Conservation (phyloP, 2,888 invertebrate species). For the Gisinianus flammeolus region DNA sequence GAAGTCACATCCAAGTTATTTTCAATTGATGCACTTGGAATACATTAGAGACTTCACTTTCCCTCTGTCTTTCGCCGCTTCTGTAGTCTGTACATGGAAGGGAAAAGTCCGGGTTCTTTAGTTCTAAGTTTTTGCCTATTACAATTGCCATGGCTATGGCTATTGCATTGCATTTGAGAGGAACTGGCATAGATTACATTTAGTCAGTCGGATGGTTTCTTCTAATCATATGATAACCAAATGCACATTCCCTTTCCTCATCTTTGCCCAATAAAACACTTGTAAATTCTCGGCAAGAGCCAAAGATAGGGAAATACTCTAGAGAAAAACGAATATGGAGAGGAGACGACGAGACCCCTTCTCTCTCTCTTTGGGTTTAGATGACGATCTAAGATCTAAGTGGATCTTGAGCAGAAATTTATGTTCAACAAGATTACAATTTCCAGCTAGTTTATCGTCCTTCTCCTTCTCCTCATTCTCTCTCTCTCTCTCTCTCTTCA, state of each 20-base stretch:
- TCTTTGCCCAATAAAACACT: neutral
- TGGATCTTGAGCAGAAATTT: conserved; percentile 32
- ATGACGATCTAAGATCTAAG: conserved; percentile 19
- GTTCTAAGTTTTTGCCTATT: no score
- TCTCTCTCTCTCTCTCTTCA: neutral
- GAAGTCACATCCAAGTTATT: conserved; percentile 21
- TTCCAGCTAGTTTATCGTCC: conserved; percentile 15
- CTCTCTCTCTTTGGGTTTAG: neutral
- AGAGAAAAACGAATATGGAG: neutral
- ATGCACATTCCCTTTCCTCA: neutral
- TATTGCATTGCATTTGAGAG: no score
- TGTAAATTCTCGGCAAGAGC: conserved; percentile 8
- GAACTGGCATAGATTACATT: no score
- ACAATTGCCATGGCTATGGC: no score
- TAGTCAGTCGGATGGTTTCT: no score
- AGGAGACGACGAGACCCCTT: neutral
- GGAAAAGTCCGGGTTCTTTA: no score
- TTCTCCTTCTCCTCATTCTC: neutral
- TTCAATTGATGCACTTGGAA: conserved; percentile 14
- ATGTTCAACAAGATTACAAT: conserved; percentile 35
- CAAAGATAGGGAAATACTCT: no score
- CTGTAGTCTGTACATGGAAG: no score
- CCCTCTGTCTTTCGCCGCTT: neutral
- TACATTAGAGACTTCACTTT: neutral
- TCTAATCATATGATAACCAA: conserved; percentile 8